These are phyloP conservation scores for Diplazon laetatorius DNA, from an alignment of 2,888 invertebrate species.

Conservation along the genomic window DNA sequence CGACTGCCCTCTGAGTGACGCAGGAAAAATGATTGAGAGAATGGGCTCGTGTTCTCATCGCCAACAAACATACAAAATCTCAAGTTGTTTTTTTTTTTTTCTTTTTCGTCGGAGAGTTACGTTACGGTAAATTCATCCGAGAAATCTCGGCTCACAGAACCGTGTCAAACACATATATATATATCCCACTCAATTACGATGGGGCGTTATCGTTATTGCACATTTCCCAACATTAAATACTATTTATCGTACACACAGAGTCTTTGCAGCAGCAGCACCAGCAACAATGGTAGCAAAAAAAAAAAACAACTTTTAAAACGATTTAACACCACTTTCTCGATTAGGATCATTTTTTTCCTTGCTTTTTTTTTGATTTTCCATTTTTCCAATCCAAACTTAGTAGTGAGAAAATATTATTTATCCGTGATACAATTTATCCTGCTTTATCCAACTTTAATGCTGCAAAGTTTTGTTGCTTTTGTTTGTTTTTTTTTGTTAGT, in stretches of 20 bases:
- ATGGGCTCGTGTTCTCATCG: slow-evolving; percentile 7
- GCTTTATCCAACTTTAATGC: no score
- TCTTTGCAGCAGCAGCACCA: no score
- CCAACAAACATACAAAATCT: neutral
- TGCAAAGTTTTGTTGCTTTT: no score
- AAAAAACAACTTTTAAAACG: slow-evolving; percentile 9
- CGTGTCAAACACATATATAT: neutral
- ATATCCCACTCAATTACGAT: slow-evolving; percentile 36
- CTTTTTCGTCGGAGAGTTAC: neutral
- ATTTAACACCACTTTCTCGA: no score
- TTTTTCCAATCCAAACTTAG: no score
- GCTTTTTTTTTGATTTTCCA: no score
- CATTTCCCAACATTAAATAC: slow-evolving; percentile 65
- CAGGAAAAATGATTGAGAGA: neutral
- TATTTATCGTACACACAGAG: slow-evolving; percentile 47
- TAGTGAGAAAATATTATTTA: neutral
- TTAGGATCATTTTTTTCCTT: slow-evolving; percentile 20
- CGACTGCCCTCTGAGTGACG: neutral
- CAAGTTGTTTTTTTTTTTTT: no score
- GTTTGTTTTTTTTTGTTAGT: no score
- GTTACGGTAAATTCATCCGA: slow-evolving; percentile 27
- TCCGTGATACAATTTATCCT: no score
- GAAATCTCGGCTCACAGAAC: slow-evolving; percentile 31
- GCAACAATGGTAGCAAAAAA: slow-evolving; percentile 30
- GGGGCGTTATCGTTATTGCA: slow-evolving; percentile 65